Evolutionary conservation across 2,113 vertebrate genomes (phyloP).

Genomic region (Anoura caudifer): DNA sequence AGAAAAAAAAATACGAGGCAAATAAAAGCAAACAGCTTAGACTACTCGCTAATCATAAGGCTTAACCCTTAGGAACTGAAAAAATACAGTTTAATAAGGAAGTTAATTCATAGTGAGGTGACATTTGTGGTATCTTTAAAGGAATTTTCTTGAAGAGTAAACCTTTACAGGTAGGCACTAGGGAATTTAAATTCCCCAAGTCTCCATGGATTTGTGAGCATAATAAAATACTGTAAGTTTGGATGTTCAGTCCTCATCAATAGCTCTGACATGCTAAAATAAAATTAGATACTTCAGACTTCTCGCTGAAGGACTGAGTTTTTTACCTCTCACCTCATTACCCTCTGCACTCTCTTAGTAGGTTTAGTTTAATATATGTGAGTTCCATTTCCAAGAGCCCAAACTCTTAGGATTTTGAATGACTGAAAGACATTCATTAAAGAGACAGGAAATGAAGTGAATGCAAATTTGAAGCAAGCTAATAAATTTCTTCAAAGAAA

Average conservation of each 20-base stretch:
- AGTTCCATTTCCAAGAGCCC: constrained; percentile 61
- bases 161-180: not conserved
- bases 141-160: constrained; percentile 1
- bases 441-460: constrained; percentile 70
- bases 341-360: constrained; percentile 36
- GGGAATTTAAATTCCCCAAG: constrained; percentile 9
- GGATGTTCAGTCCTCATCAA: not conserved
- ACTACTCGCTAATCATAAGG: not conserved
- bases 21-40: constrained; percentile 3
- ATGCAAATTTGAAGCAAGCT: constrained; percentile 68
- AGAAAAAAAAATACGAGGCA: not conserved
- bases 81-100: not conserved
- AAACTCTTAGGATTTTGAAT: constrained; percentile 61
- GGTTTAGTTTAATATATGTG: constrained; percentile 59
- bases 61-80: constrained; percentile 5
- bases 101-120: constrained; percentile 6
- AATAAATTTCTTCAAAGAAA: constrained; percentile 56
- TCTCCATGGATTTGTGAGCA: not conserved
- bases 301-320: not conserved
- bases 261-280: constrained; percentile 18
- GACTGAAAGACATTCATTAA: constrained; percentile 67
- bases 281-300: constrained; percentile 38
- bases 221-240: not conserved
- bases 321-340: constrained; percentile 64
- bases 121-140: not conserved